Evolutionary conservation across 1,140 invertebrate genomes (phyloP), one percentile per base, ranked within the genome.

Genomic region (Oscheius sp.): DNA sequence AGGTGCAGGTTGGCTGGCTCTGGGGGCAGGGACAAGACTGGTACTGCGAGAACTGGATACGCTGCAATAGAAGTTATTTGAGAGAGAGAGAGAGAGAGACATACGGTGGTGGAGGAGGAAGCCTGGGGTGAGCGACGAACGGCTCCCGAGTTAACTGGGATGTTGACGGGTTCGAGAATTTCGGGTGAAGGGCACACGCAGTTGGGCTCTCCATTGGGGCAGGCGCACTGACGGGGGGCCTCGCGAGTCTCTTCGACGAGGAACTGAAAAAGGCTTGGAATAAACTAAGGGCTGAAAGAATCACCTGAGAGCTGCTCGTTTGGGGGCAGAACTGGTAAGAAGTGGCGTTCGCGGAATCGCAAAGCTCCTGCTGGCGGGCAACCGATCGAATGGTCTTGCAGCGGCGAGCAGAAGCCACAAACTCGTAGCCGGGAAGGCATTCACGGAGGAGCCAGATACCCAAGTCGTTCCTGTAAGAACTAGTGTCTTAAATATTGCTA

Each of bases 371-470:
- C 66, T 82, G 81, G n/a, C 79, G 76, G 29, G 49, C 46, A 26
- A 83, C 79, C 10, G 78, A 82, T 52, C 75, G 69, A 31, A 75
- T 61, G 42, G 79, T 78, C 68, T 82, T 82, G 58, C 81, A 82
- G 31, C 76, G 65, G 42, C 78, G 76, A 42, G 81, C 80, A 7
- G 81, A 79, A 32, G 81, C 75, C 26, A 82, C 82, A 55, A 82
- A 82, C 46, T 82, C 77, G 64, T 78, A 80, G 52, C 78, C 79
- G 34, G 78, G 75, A 68, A 78, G 77, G 49, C 80, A 82, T 64
- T 83, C 80, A 29, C 81, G 70, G 23, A 82, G 65, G n/a, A 76
- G 70, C 80, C 80, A 82, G 35, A 82, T 76, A 59, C 80, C 80
- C 36, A 82, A 67, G 74, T 82, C 80, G 62, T 80, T 78, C 62